Base-by-base conservation (phyloP, 1,140 invertebrate species). In the Bombus confusus region DNA sequence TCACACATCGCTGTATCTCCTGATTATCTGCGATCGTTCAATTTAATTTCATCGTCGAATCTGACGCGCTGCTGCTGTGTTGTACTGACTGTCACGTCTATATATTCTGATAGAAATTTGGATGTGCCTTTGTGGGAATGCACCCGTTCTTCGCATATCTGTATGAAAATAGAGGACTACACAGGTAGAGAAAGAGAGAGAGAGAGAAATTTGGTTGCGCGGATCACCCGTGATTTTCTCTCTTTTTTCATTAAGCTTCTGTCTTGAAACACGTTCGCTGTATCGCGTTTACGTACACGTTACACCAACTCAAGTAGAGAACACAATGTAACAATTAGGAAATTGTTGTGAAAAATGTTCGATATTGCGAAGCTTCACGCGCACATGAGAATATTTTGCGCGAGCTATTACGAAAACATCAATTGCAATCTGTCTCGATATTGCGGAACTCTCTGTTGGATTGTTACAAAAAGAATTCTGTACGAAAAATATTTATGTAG, bases 61-160 rank as follows among this genome's bases (percentile, higher is more conserved):
- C 64, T 76, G 22, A 71, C 73, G 71, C 80, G 76, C 80, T 83
- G 85, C 83, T 85, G 77, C 83, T 85, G 76, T 85, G 68, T 85
- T 85, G 82, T 83, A 78, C 39, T 83, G 18, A 71, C 66, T 85
- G 68, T 85, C 83, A 79, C 66, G 72, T 57, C 62, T 28, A 31
- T 43, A 75, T 73, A 62, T 76, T 72, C 66, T 79, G 41, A 71
- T 84, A 84, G 83, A 57, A 68, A 80, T 80, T 84, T 85, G 83
- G 73, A 68, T 85, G 83, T 80, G 77, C 57, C 68, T 71, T 80
- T 80, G 68, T 85, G 68, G 57, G 52, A 85, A 79, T 85, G 83
- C 83, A 85, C 68, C 83, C 83, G 83, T 85, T 85, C 83, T 25
- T 85, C 83, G 83, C 83, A 73, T 80, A 62, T 80, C 15, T 64